Evolutionary conservation across 2,888 invertebrate species (phyloP), one percentile per base, ranked within the genome.

Genomic region (Falcaria lacertinaria): DNA sequence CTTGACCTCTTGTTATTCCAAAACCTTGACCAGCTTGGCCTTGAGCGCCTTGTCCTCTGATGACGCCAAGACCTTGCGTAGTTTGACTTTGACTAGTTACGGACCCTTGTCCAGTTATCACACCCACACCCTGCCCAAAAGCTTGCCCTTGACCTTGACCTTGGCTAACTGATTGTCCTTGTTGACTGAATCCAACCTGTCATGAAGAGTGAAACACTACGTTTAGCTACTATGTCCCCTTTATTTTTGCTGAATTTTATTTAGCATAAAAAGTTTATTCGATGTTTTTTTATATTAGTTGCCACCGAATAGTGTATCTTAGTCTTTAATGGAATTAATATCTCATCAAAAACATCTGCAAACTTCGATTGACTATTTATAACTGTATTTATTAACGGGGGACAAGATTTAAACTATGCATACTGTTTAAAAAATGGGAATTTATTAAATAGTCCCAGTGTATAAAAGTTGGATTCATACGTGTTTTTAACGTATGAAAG

Each of bases 111-210:
- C 51, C 55, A 19, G 44, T 38, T 3, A 40, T 19, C 11, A 49
- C 46, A 8, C 52, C 53, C 5, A 41, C 25, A 1, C 59, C 57
- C 41, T 61, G 44, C 41, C 47, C 46, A 35, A 39, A 36, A 15
- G 37, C 33, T 15, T 22, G 35, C 0, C 45, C 44, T 4, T 47
- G 37, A 40, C 43, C 40, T 7, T 57, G 57, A 11, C 54, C 50
- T 50, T 60, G 61, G 16, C 34, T 47, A 0, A 62, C 40, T 35
- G 50, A 54, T 47, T 56, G 60, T 17, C 49, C 16, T 48, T 46
- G 13, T 38, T 28, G 34, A 43, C 54, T 54, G 25, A 56, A 48
- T 32, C 47, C 48, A 22, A 47, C 53, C 57, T 57, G 52, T 45
- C 22, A 25, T 35, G 6, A 41, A 41, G 35, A 28, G 28, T 28